Base-by-base conservation (phyloP, 2,797 vertebrate species). In the Bradypus variegatus region DNA sequence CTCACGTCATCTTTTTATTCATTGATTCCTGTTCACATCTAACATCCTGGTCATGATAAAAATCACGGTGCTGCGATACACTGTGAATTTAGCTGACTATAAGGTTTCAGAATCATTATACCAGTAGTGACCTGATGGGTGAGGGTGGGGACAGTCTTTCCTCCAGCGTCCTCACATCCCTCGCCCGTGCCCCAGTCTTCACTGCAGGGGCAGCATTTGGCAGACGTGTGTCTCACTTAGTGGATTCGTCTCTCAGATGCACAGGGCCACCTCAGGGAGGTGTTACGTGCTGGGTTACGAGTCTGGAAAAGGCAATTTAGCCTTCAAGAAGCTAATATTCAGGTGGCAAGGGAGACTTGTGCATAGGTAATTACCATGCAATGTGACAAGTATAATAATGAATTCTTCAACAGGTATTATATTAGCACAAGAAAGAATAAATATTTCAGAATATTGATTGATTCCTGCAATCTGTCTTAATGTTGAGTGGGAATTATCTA, bases 391-490 rank as follows among this genome's bases (percentile, higher is more conserved):
- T 67, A 50, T 33, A 89, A 73, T 45, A 77, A 60, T n/a, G 83
- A 79, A 70, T 65, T 70, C 36, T 91, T 92, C 23, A 60, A 27
- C 1, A 91, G 11, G 31, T 87, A 58, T 78, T 86, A 75, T 6
- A 69, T 13, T 50, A 64, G 36, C 55, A 88, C 3, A 70, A 77
- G 84, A 13, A 78, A n/a, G 29, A 33, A 65, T 85, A 55, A 90
- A 36, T 62, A 86, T 58, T 81, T 94, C 41, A 90, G 50, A 81
- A 80, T 7, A 80, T 38, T 77, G 50, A 92, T 85, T 64, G 23
- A 88, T 76, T 79, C 11, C 76, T 80, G 25, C 88, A 89, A 79
- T 85, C n/a, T 67, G 12, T 90, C 19, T 92, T 86, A 50, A 91
- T 67, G 31, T 50, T 83, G 27, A 78, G 41, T 70, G 45, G 18